phyloP scores from a whole-genome alignment of 2,888 invertebrate genomes.

The Abrostola triplasia region DNA sequence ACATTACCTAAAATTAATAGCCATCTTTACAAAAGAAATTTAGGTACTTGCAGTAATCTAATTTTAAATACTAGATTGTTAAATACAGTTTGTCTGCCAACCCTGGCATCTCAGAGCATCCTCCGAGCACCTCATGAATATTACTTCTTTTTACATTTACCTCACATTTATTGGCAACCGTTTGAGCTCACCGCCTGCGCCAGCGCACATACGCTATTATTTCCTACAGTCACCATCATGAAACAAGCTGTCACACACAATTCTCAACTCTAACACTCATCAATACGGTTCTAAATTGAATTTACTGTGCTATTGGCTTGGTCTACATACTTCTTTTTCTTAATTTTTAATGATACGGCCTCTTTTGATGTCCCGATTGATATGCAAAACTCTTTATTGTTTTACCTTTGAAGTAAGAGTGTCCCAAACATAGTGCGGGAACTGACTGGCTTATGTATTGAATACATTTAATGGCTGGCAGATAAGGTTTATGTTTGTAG shows the following conservation, averaged over 20 bases:
- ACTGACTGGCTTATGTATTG: conserved; percentile 36
- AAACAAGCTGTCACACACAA: conserved; percentile 28
- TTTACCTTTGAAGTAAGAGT: conserved; percentile 61
- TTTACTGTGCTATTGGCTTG: conserved; percentile 21
- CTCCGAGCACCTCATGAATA: conserved; percentile 77
- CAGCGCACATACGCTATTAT: conserved; percentile 65
- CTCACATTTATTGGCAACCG: conserved; percentile 76
- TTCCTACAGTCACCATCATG: conserved; percentile 51
- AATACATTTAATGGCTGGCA: conserved; percentile 31
- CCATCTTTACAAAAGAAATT: too few species aligned
- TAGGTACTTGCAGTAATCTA: too few species aligned
- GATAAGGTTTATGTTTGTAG: conserved; percentile 9
- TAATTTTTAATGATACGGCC: conserved; percentile 75
- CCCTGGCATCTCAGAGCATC: conserved; percentile 62
- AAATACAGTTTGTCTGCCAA: conserved; percentile 26
- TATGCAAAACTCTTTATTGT: conserved; percentile 81
- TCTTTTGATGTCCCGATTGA: conserved; percentile 82
- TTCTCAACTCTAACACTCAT: conserved; percentile 30
- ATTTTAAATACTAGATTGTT: neutral
- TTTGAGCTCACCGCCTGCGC: conserved; percentile 76
- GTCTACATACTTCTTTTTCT: conserved; percentile 59
- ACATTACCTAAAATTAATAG: too few species aligned
- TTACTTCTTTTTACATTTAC: conserved; percentile 77
- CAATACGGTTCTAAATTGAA: conserved; percentile 31
- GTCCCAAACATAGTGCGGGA: conserved; percentile 49